These are phyloP conservation scores for Vulpes lagopus DNA, from an alignment of 2,113 vertebrate genomes.

Conservation along the genomic window DNA sequence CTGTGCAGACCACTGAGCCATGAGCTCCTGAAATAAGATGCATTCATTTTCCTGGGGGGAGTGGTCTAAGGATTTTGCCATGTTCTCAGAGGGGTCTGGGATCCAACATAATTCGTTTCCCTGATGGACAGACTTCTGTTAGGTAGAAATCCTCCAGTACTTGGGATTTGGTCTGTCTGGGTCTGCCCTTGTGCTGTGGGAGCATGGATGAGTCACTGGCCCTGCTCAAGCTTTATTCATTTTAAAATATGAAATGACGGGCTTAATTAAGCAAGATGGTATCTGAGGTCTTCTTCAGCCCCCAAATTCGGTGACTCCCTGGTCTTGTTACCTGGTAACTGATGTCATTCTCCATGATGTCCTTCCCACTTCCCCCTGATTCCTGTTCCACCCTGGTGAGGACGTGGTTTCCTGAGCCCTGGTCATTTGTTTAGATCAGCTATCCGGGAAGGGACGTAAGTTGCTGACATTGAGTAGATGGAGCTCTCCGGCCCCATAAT, in stretches of 20 bases:
- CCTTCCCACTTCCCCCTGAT: background rate
- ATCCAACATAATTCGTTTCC: background rate
- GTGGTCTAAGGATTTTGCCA: background rate
- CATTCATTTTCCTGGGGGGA: background rate
- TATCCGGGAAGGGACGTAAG: background rate
- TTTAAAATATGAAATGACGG: background rate
- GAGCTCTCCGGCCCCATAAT: background rate
- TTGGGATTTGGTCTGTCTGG: rapidly evolving
- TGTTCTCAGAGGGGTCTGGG: background rate
- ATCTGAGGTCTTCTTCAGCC: background rate
- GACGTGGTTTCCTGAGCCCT: background rate
- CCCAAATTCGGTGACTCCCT: background rate
- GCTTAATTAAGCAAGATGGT: background rate
- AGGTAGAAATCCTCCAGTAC: background rate
- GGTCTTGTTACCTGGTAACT: background rate
- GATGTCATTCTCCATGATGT: background rate
- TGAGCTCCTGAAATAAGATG: background rate
- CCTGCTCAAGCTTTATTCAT: background rate
- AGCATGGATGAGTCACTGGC: background rate
- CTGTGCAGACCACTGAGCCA: background rate
- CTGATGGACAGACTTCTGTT: background rate
- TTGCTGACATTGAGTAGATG: background rate
- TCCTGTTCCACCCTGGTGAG: background rate
- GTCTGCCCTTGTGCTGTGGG: background rate
- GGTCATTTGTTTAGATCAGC: background rate